Conservation (phyloP, 2,113 vertebrate genomes). For the Labrus mixtus region DNA sequence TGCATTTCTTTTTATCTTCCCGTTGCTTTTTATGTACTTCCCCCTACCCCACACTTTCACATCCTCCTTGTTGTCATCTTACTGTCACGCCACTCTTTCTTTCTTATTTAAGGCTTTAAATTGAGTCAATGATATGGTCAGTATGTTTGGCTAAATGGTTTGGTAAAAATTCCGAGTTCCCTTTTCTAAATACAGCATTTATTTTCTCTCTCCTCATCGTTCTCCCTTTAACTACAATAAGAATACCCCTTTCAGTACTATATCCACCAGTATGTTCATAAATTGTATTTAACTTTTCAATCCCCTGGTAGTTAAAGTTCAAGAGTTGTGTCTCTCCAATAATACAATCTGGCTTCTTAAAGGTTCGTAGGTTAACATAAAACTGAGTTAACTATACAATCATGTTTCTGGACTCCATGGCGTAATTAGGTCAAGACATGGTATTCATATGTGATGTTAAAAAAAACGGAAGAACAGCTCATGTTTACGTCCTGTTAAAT, state of each 20-base stretch:
- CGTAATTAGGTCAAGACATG: too few relatives aligned
- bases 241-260: neutral
- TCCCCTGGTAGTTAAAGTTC: too few relatives aligned
- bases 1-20: neutral
- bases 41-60: neutral
- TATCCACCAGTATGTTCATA: too few relatives aligned
- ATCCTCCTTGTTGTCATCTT: neutral
- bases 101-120: constrained; percentile 9
- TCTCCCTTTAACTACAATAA: neutral
- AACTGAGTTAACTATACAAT: too few relatives aligned
- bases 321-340: too few relatives aligned
- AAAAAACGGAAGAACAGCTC: too few relatives aligned
- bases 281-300: too few relatives aligned
- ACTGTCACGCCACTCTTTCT: neutral
- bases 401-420: too few relatives aligned
- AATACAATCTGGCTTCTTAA: too few relatives aligned
- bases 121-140: neutral
- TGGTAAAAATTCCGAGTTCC: neutral
- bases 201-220: neutral
- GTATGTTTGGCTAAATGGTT: neutral
- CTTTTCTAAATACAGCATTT: neutral
- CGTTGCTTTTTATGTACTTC: neutral
- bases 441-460: too few relatives aligned
- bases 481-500: too few relatives aligned
- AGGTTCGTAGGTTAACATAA: too few relatives aligned